These are phyloP conservation scores for Cyrtonyx montezumae DNA, from an alignment of 2,113 vertebrate genomes.

Conservation along the genomic window DNA sequence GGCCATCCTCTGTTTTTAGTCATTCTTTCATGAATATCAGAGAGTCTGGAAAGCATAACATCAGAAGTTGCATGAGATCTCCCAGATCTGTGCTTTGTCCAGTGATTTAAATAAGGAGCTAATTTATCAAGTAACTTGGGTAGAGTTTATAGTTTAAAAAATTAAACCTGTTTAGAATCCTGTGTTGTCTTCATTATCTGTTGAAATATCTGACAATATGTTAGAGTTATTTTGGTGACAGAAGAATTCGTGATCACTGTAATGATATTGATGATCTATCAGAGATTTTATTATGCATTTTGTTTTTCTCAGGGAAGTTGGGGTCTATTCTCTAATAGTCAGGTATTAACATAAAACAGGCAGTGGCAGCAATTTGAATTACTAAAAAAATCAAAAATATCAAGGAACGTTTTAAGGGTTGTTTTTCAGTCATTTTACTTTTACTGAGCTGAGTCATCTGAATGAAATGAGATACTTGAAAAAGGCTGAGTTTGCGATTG, in stretches of 20 bases:
- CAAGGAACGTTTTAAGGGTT: neutral
- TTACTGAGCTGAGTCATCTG: slow-evolving; percentile 5
- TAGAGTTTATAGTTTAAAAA: neutral
- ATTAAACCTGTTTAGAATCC: neutral
- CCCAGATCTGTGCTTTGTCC: neutral
- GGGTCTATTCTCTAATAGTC: neutral
- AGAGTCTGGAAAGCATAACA: neutral
- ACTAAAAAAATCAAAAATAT: neutral
- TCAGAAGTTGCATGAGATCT: neutral
- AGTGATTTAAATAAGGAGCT: neutral
- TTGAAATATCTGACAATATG: neutral
- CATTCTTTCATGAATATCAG: neutral
- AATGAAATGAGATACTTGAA: slow-evolving; percentile 25
- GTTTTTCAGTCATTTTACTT: slow-evolving; percentile 34
- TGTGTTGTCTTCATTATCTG: neutral
- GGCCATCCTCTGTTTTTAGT: neutral
- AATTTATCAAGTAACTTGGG: neutral
- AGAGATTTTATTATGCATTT: neutral
- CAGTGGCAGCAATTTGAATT: neutral
- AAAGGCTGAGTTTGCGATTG: neutral
- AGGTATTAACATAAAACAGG: neutral
- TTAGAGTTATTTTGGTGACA: neutral
- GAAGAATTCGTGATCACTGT: neutral
- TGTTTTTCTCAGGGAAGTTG: neutral
- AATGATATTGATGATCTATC: neutral